A percentile compares a stretch with the other conserved stretches of the same genome.
phyloP scores from a whole-genome alignment of 2,113 vertebrate species.

The Nanorana parkeri region DNA sequence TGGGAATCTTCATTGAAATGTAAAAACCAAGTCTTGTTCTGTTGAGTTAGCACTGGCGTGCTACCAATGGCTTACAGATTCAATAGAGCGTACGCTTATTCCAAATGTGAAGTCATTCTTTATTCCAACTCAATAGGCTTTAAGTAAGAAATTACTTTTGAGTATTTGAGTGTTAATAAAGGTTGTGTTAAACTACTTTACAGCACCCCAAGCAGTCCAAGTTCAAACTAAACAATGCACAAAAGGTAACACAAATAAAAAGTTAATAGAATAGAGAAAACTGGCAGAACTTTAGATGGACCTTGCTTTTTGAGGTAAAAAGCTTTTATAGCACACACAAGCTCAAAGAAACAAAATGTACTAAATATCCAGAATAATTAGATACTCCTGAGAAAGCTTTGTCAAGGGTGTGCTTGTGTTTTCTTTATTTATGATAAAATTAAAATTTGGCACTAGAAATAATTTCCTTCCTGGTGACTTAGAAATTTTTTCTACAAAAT shows the following conservation, averaged over 20 bases:
- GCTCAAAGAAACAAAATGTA: conserved; percentile 15
- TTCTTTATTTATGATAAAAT: too few relatives aligned
- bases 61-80: conserved; percentile 50
- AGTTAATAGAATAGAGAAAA: conserved; percentile 3
- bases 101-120: conserved; percentile 62
- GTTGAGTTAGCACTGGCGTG: conserved; percentile 42
- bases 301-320: neutral
- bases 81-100: conserved; percentile 44
- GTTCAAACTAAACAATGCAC: conserved; percentile 10
- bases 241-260: conserved; percentile 40
- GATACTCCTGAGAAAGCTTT: neutral
- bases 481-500: too few relatives aligned
- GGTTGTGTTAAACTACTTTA: conserved; percentile 38
- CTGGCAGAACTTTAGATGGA: conserved; percentile 13
- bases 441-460: too few relatives aligned
- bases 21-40: conserved; percentile 59
- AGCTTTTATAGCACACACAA: neutral
- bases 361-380: neutral
- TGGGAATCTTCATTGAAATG: conserved; percentile 54
- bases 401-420: too few relatives aligned
- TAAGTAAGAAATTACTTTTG: conserved; percentile 60
- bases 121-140: conserved; percentile 58
- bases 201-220: neutral
- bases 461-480: too few relatives aligned
- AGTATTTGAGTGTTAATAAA: conserved; percentile 41